Percentiles rank a stretch among this genome's conserved stretches.
Conservation (phyloP, 2,888 invertebrate genomes). For the Tridacna gigas region DNA sequence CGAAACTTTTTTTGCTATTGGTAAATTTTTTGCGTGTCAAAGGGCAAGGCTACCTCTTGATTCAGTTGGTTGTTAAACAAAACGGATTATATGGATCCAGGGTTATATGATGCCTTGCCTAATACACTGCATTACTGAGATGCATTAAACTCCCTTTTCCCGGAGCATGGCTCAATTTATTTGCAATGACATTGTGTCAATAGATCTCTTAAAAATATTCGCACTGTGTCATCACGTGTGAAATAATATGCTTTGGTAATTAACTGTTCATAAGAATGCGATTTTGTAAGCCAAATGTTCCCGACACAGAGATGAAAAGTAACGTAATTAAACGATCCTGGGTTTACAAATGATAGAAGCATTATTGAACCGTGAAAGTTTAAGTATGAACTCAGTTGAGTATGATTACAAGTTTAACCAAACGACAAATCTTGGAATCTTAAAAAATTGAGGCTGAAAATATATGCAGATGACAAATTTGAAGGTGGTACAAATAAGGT, state of each 20-base stretch:
- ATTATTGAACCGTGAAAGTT: not conserved
- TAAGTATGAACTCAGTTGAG: not conserved
- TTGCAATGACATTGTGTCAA: not conserved
- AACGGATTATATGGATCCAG: not conserved
- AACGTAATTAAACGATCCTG: not conserved
- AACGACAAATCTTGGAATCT: too few species aligned
- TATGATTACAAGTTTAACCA: too few species aligned
- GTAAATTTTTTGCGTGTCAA: not conserved
- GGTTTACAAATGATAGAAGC: not conserved
- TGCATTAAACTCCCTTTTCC: not conserved
- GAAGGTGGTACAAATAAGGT: too few species aligned
- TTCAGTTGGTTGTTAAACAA: not conserved
- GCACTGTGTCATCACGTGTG: too few species aligned
- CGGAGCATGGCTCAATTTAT: not conserved
- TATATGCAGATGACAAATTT: not conserved
- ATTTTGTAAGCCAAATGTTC: not conserved
- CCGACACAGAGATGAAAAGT: not conserved
- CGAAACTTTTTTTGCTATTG: too few species aligned
- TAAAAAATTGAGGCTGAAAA: too few species aligned
- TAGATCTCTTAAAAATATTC: not conserved
- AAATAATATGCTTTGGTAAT: not conserved
- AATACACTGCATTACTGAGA: not conserved
- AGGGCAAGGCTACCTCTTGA: not conserved
- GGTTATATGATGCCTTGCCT: not conserved
- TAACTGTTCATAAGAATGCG: not conserved